Conservation (phyloP, 2,888 invertebrate genomes). For the Alsophila aescularia region DNA sequence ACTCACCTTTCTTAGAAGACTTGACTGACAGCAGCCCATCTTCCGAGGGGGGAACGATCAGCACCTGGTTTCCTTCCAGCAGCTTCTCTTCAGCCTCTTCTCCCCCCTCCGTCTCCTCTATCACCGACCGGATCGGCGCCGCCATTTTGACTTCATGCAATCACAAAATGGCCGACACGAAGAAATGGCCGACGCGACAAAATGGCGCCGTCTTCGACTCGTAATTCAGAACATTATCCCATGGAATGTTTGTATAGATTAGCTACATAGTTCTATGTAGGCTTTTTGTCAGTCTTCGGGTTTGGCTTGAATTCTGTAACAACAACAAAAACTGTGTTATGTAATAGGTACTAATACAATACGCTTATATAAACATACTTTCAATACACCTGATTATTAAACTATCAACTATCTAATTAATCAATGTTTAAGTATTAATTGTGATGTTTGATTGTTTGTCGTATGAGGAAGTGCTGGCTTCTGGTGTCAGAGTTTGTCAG, state of each 20-base stretch:
- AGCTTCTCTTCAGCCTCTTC: slow-evolving; percentile 73
- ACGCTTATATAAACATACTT: no score
- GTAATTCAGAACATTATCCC: slow-evolving; percentile 26
- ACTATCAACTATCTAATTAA: no score
- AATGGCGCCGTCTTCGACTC: slow-evolving; percentile 30
- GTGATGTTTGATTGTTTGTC: no score
- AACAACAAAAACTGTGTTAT: slow-evolving; percentile 10
- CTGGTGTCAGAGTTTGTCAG: no score
- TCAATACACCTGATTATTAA: no score
- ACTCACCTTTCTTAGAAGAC: slow-evolving; percentile 76
- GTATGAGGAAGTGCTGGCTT: no score
- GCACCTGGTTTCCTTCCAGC: slow-evolving; percentile 53
- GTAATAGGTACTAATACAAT: no score
- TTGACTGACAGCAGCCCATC: slow-evolving; percentile 58
- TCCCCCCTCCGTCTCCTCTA: slow-evolving; percentile 51
- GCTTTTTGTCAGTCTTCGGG: slow-evolving; percentile 34
- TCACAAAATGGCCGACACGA: slow-evolving; percentile 28
- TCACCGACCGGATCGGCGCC: slow-evolving; percentile 50
- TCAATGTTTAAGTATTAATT: no score
- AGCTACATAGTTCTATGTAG: slow-evolving; percentile 37
- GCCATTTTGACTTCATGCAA: slow-evolving; percentile 60
- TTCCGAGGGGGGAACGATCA: slow-evolving; percentile 54
- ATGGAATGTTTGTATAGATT: slow-evolving; percentile 36
- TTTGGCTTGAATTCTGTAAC: slow-evolving; percentile 42
- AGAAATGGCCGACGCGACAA: slow-evolving; percentile 20